These are phyloP conservation scores for Apoda limacodes DNA, from an alignment of 2,888 invertebrate genomes.

Conservation along the genomic window DNA sequence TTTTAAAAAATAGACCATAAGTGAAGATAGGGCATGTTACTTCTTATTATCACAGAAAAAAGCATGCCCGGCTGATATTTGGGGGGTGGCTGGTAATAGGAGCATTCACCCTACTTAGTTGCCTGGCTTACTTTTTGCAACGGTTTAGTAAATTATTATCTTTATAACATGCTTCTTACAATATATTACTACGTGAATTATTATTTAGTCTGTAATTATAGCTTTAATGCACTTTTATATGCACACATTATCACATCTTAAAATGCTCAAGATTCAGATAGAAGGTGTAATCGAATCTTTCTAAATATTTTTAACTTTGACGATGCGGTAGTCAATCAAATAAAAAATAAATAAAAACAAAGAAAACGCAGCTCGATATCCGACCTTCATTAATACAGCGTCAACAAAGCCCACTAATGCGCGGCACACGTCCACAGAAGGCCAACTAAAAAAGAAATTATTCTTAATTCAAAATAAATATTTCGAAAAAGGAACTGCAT, in stretches of 20 bases:
- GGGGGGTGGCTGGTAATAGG: too few relatives aligned
- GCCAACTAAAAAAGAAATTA: slow-evolving; percentile 63
- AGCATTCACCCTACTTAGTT: too few relatives aligned
- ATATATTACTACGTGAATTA: too few relatives aligned
- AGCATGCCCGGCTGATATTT: too few relatives aligned
- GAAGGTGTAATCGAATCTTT: background rate
- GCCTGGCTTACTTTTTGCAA: too few relatives aligned
- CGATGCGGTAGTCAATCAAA: slow-evolving; percentile 37
- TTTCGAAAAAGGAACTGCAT: slow-evolving; percentile 44
- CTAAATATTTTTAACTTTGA: slow-evolving; percentile 11
- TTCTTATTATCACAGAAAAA: too few relatives aligned
- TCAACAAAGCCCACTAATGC: slow-evolving; percentile 61
- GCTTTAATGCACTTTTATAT: background rate
- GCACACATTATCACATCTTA: background rate
- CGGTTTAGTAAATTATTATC: too few relatives aligned
- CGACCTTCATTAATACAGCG: slow-evolving; percentile 52
- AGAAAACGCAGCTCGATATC: slow-evolving; percentile 24
- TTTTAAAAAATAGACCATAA: too few relatives aligned
- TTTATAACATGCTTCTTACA: too few relatives aligned
- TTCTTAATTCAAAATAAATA: slow-evolving; percentile 54
- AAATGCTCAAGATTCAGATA: too few relatives aligned
- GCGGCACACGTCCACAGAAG: slow-evolving; percentile 58
- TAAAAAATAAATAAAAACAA: slow-evolving; percentile 22
- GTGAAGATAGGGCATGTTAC: too few relatives aligned
- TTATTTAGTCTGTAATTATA: too few relatives aligned